A percentile compares a stretch with the other conserved stretches of the same genome.
These are phyloP conservation scores for Heliconius hermathena DNA, from an alignment of 1,140 invertebrate species.

Conservation along the genomic window DNA sequence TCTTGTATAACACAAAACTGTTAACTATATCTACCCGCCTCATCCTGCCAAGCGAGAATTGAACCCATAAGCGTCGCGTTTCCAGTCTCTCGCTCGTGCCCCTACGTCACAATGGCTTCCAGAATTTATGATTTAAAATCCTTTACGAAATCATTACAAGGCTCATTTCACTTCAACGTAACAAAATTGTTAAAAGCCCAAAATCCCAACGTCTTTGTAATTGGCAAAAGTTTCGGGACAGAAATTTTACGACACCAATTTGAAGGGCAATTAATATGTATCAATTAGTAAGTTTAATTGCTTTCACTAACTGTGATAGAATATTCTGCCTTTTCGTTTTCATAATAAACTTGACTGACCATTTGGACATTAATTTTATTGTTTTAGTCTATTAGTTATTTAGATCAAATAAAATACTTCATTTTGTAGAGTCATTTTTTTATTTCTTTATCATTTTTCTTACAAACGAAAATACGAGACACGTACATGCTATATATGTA, in stretches of 20 bases:
- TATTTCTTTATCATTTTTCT: no score
- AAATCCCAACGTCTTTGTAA: slow-evolving; percentile 24
- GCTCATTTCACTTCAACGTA: background rate
- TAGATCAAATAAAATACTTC: no score
- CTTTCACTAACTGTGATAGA: background rate
- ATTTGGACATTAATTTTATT: background rate
- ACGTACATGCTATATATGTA: no score
- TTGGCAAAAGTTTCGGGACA: slow-evolving; percentile 13
- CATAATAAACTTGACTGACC: background rate
- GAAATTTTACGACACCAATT: slow-evolving; percentile 17
- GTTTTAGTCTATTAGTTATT: background rate
- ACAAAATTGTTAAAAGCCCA: background rate
- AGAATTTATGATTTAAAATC: background rate
- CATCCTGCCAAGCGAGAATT: no score
- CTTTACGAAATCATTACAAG: background rate
- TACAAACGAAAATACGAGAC: no score
- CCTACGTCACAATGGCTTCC: no score
- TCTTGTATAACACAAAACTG: no score
- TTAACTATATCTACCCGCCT: no score
- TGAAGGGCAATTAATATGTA: slow-evolving; percentile 23
- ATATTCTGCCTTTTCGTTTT: slow-evolving; percentile 2
- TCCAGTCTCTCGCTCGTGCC: no score
- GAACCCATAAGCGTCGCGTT: no score
- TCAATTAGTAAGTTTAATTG: slow-evolving; percentile 26
- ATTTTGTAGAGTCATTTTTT: no score